Conservation (phyloP, 2,797 vertebrate species). For the Alectoris magna region DNA sequence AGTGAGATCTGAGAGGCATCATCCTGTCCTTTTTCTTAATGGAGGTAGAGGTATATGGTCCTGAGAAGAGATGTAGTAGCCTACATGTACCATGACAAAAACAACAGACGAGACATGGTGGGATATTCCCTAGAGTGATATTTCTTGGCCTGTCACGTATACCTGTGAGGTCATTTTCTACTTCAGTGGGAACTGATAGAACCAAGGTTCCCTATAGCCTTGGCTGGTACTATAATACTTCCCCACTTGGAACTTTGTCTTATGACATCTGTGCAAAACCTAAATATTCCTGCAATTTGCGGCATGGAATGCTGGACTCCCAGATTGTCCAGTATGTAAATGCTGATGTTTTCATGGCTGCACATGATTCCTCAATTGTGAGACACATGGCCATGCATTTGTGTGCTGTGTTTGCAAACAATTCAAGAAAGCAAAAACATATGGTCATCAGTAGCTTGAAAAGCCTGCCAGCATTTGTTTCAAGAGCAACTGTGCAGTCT, state of each 20-base stretch:
- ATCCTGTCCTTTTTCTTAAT: background rate
- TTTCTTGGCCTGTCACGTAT: background rate
- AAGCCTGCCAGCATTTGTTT: background rate
- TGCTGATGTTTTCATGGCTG: background rate
- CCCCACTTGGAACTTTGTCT: background rate
- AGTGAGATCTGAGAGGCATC: background rate
- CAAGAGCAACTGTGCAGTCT: background rate
- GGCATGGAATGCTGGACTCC: background rate
- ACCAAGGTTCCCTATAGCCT: background rate
- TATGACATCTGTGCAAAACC: background rate
- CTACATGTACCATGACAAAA: background rate
- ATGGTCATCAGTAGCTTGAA: background rate
- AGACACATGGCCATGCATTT: background rate
- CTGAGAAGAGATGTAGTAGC: background rate
- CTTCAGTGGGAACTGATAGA: background rate
- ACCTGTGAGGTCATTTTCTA: background rate
- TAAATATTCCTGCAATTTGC: fast-evolving
- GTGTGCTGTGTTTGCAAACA: background rate
- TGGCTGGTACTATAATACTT: background rate
- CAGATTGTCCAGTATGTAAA: background rate
- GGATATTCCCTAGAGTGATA: background rate
- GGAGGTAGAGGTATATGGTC: background rate
- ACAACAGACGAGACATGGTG: background rate
- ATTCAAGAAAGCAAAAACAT: constrained; percentile 9
- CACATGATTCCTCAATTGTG: background rate